Evolutionary conservation across 2,113 vertebrate genomes (phyloP).

Genomic region (Tyto alba): DNA sequence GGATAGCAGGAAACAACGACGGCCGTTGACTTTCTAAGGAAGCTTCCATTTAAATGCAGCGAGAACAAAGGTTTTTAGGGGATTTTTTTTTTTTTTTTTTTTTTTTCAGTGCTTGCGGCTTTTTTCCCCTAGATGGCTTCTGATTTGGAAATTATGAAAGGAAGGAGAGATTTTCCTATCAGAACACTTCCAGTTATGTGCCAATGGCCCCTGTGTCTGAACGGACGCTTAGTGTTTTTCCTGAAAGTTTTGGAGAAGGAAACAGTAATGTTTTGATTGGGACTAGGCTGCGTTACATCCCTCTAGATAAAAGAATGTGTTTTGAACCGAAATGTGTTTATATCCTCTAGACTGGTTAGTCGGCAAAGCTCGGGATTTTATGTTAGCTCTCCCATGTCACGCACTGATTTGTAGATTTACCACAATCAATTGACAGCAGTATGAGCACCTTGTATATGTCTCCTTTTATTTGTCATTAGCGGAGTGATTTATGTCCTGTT

Average conservation of each 20-base stretch:
- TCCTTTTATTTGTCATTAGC: conserved; percentile 34
- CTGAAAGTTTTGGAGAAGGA: conserved; percentile 45
- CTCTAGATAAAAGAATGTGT: conserved; percentile 21
- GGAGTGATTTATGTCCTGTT: conserved; percentile 63
- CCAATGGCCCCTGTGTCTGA: not conserved
- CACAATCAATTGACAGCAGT: conserved; percentile 71
- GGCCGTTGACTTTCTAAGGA: not conserved
- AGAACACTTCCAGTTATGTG: not conserved
- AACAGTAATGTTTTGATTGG: conserved; percentile 27
- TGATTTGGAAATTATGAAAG: not conserved
- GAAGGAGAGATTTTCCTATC: conserved; percentile 11
- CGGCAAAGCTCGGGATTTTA: not conserved
- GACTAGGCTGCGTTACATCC: not conserved
- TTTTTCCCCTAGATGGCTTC: not conserved
- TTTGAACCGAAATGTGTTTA: not conserved
- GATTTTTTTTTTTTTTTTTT: not conserved
- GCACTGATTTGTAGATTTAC: conserved; percentile 63
- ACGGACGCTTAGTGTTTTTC: conserved; percentile 26
- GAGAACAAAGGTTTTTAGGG: not conserved
- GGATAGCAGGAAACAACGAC: not conserved
- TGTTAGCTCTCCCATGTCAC: not conserved
- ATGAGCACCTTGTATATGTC: conserved; percentile 32
- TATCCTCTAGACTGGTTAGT: not conserved
- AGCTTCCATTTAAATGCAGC: not conserved
- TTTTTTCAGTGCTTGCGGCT: not conserved